Evolutionary conservation across 37 sponge, comb jelly and placozoan genomes (phyloP), one percentile per base, ranked within the genome.

Genomic region (Agelas oroides): DNA sequence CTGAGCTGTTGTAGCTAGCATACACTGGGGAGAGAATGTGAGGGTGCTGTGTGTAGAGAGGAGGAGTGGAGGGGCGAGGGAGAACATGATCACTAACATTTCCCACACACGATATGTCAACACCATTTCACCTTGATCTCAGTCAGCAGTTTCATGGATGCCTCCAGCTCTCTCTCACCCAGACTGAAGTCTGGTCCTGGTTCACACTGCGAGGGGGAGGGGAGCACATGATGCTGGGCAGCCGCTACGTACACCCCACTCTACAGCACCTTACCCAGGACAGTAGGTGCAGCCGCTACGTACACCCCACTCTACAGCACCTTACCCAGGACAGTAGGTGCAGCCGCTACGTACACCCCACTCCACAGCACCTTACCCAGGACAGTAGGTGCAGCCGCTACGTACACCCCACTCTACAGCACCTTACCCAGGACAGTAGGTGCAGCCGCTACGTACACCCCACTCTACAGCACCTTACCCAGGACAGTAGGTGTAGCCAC

Each of bases 151-250:
- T 81, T 83, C 13, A 93, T 68, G 30, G 78, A 69, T 0, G 82
- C 59, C 36, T 89, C 88, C 27, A 90, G 61, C 21, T 96, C 96
- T 65, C 79, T 93, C 52, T 93, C 89, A 17, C 82, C 57, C 18
- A 96, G 82, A 65, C 65, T 75, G 62, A 86, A 84, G 53, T 91
- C 89, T 36, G 89, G 92, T 23, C 95, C 95, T 37, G 95, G 95
- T 54, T 88, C 92, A 59, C 71, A 39, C 92, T 95, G 76, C 0
- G 53, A 17, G 40, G 46, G 8, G 46, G 8, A 8, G 46, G 46
- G 8, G 46, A 46, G n/a, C n/a, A n/a, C n/a, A n/a, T n/a, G n/a
- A n/a, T n/a, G n/a, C n/a, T n/a, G n/a, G n/a, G n/a, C n/a, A n/a
- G n/a, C n/a, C n/a, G n/a, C n/a, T n/a, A n/a, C n/a, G 46, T 3